Conservation (phyloP, 1,140 invertebrate genomes). For the Zophobas atratus region DNA sequence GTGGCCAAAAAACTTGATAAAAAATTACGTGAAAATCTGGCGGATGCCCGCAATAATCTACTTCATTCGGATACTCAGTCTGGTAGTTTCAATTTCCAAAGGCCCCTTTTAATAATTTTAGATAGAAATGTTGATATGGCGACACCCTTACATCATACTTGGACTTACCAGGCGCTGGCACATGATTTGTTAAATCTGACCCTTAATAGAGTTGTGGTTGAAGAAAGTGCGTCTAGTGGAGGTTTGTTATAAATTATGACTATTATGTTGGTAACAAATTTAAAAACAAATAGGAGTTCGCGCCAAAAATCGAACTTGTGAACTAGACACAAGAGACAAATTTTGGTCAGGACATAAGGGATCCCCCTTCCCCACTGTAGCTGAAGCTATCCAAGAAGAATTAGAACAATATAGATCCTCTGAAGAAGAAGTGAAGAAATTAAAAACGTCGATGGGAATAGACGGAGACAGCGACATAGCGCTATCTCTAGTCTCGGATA, state of each 20-base stretch:
- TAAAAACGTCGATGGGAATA: conserved; percentile 94
- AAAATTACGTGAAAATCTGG: conserved; percentile 96
- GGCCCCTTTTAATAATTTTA: conserved; percentile 93
- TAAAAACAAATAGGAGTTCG: conserved; percentile 70
- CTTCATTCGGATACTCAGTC: conserved; percentile 89
- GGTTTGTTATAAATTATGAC: conserved; percentile 36
- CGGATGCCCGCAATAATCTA: conserved; percentile 96
- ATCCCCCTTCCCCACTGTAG: conserved; percentile 97
- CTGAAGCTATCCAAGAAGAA: conserved; percentile 98
- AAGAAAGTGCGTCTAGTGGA: conserved; percentile 74
- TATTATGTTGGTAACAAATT: too few species aligned
- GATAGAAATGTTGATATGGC: conserved; percentile 98
- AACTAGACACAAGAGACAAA: conserved; percentile 89
- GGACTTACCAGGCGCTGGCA: conserved; percentile 98
- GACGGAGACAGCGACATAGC: conserved; percentile 84
- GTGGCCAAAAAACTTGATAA: conserved; percentile 98
- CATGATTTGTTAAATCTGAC: conserved; percentile 96
- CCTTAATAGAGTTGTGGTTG: conserved; percentile 89
- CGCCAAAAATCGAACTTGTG: conserved; percentile 90
- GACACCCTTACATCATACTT: conserved; percentile 98
- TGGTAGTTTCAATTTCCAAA: conserved; percentile 89
- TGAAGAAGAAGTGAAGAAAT: conserved; percentile 96
- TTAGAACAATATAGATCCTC: conserved; percentile 93
- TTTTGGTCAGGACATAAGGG: conserved; percentile 96
- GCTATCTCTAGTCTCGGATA: conserved; percentile 90